Evolutionary conservation across 2,888 invertebrate species (phyloP).

Genomic region (Yponomeuta plumbellus): DNA sequence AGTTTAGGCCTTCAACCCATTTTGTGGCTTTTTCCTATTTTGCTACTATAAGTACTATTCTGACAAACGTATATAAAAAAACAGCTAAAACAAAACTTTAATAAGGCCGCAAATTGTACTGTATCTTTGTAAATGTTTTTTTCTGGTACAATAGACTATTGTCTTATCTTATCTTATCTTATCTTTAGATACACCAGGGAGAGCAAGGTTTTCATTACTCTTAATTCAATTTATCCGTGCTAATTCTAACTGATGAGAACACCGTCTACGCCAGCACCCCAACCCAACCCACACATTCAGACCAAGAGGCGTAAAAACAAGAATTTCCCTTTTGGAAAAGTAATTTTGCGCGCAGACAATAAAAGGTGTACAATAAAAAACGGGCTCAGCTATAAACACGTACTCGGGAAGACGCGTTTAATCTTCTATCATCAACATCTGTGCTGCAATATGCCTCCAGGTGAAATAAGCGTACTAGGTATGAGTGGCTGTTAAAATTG

Average conservation of each 20-base stretch:
- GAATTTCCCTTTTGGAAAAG: constrained; percentile 8
- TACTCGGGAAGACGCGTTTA: constrained; percentile 31
- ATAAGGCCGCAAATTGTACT: no score
- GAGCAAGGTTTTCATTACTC: no score
- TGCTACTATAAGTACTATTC: no score
- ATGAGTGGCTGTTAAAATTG: neutral
- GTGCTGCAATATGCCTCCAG: constrained; percentile 38
- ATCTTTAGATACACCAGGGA: no score
- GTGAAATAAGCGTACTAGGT: constrained; percentile 34
- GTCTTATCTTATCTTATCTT: no score
- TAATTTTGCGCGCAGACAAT: constrained; percentile 15
- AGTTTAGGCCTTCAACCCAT: no score
- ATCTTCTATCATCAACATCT: constrained; percentile 35
- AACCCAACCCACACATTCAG: constrained; percentile 13
- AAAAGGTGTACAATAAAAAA: constrained; percentile 20
- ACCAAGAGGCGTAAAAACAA: constrained; percentile 5
- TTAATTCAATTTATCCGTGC: neutral
- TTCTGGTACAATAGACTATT: no score
- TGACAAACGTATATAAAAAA: no score
- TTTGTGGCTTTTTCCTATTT: no score
- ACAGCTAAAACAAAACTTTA: no score
- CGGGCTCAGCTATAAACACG: constrained; percentile 32
- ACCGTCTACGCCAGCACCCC: neutral
- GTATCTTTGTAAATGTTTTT: no score
- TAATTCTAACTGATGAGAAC: neutral